Base-by-base conservation (phyloP, 1,140 invertebrate species). In the Lepidurus arcticus region DNA sequence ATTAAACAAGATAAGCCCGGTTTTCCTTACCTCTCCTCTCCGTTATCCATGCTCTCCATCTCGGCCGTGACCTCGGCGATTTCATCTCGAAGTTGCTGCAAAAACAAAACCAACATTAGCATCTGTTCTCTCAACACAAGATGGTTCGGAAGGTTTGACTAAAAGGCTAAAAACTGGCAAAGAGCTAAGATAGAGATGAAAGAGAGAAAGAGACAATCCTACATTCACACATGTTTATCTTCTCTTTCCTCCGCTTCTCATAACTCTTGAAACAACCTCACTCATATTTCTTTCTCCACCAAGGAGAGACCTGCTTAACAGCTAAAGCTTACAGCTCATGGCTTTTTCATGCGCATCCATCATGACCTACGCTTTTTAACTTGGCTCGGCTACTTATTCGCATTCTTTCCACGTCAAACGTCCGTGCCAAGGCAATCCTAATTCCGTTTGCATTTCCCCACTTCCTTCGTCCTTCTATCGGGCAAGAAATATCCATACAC, bases 71-170 rank as follows among this genome's bases (percentile, higher is more conserved):
- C 94, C 84, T 96, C 94, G 78, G 92, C 91, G 84, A 98, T 90
- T 84, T 98, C 96, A 94, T 96, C 93, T 91, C 96, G 96, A 80
- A 98, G 89, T 93, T 96, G 93, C 94, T 97, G 87, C 26, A 90
- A 90, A 81, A 81, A 85, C 82, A 82, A 83, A 82, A 82, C 80
- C 83, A 83, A 74, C 79, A 75, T 65, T 65, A 65, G 53, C 21
- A 65, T 21, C 21, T 21, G 53, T 65, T 65, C 16, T 65, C 47
- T 21, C 13, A n/a, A 7, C 16, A 65, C 53, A 65, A 42, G 26
- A 16, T 76, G 3, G 24, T 76, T 16, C 4, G 42, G 16, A 76
- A 21, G 13, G 77, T 16, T 47, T 24, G 43, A 44, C 43, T 47
- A 76, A 42, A 24, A 16, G 43, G 10, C 43, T 44, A n/a, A 43